Evolutionary conservation across 2,113 vertebrate genomes (phyloP), one percentile per base, ranked within the genome.

Genomic region (Circaetus cinerascens): DNA sequence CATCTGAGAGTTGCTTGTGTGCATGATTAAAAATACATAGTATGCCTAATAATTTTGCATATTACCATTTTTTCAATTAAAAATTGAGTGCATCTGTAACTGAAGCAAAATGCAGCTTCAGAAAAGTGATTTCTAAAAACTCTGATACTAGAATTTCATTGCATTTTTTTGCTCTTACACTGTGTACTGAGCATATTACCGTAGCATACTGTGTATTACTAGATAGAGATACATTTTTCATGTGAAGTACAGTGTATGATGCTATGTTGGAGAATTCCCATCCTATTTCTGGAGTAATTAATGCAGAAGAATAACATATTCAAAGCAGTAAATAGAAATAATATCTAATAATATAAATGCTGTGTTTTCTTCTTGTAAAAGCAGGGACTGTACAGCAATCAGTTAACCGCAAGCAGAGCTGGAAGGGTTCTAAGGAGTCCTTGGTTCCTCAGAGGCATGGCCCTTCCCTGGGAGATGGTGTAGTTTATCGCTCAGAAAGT

Each of bases 401-500:
- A 3, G 96, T 99, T 88, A 98, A 99, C 96, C 98, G 99, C 90
- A 99, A 98, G 93, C 98, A 98, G 38, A 99, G 99, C 98, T 99
- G 99, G 99, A 99, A 99, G 97, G 99, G 99, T 74, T 99, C 99
- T 27, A 99, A 99, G 96, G 99, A 99, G 96, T 99, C 99, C 75
- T 80, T 99, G 97, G 98, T 98, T 78, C 98, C 98, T 50, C 99
- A 99, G 88, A 98, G 99, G 69, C 99, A 99, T 0, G 98, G 98
- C 29, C 98, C 98, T 57, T 95, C 99, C 21, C 96, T 99, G 94
- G 98, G 98, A 88, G 99, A 99, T 11, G 98, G 98, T 7, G 98
- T 98, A 12, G 98, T 98, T 86, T 99, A 99, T 95, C 98, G 98
- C 92, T 98, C 99, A 1, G 99, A 99, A 94, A 99, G 98, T 81